Base-by-base conservation (phyloP, 2,797 vertebrate genomes). In the Salmo trutta region DNA sequence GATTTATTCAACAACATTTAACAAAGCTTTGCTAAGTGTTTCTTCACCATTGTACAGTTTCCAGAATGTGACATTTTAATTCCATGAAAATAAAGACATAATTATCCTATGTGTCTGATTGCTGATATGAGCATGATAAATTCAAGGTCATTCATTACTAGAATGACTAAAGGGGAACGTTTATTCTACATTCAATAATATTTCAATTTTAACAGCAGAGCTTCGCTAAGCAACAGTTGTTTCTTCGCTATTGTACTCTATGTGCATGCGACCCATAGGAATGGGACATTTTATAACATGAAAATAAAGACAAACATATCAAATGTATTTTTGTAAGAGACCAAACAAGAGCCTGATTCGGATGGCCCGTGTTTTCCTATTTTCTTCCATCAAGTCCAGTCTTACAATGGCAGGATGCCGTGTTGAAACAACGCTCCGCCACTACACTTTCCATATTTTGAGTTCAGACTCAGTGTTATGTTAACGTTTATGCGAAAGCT, bases 391-490 rank as follows among this genome's bases (percentile, higher is more conserved):
- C 74, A 71, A 21, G 71, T 71, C 71, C 77, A 51, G 75, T 79
- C 65, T 85, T 84, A 92, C 90, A 93, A 93, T 92, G 82, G 85
- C 88, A 93, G 94, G 93, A 94, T 92, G 87, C 84, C 53, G 79
- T 65, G 83, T 84, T 84, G 77, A 71, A 84, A 90, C 69, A 91
- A 92, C 86, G 91, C 53, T 29, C 77, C 76, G 84, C 76, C 81
- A 88, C 87, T 88, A 90, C 79, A 83, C 87, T 83, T 90, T 89
- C 89, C 88, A 90, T 89, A 88, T 92, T 93, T 91, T 87, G 84
- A 83, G 88, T 91, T 91, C 82, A 89, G 59, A 81, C 72, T 59
- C 73, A 83, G 90, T 88, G 92, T 86, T 86, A 77, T 77, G 41
- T 81, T 89, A 88, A 89, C 92, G 91, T 93, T 91, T 90, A 85